Conservation (phyloP, 2,113 vertebrate genomes). For the Sinocyclocheilus anshuiensis region DNA sequence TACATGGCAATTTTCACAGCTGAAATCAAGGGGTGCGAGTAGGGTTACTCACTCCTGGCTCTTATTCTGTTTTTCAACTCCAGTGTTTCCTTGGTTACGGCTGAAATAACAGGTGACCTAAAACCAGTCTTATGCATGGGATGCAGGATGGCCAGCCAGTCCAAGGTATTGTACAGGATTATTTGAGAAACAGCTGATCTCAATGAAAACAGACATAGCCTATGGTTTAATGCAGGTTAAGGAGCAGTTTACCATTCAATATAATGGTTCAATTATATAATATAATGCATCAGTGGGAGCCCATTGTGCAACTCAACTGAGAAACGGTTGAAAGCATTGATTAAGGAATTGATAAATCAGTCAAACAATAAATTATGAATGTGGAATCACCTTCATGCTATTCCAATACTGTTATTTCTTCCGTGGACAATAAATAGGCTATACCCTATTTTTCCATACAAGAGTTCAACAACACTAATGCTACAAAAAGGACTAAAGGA, state of each 20-base stretch:
- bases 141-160: not conserved
- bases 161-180: not conserved
- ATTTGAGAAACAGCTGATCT: slow-evolving; percentile 5
- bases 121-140: not conserved
- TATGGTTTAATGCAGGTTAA: not conserved
- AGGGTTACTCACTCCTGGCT: slow-evolving; percentile 67
- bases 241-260: not conserved
- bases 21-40: slow-evolving; percentile 7
- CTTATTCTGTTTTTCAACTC: not conserved
- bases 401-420: too few species aligned
- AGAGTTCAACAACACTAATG: too few species aligned
- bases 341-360: too few species aligned
- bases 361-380: too few species aligned
- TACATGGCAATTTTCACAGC: slow-evolving; percentile 61
- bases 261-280: not conserved
- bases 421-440: too few species aligned
- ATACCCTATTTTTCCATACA: too few species aligned
- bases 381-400: too few species aligned
- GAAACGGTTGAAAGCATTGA: not conserved
- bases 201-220: not conserved
- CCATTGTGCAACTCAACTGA: not conserved
- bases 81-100: not conserved
- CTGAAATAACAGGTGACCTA: not conserved
- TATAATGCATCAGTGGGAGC: not conserved
- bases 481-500: too few species aligned